phyloP scores from a whole-genome alignment of 2,113 vertebrate genomes.

The Hepsetus odoe region DNA sequence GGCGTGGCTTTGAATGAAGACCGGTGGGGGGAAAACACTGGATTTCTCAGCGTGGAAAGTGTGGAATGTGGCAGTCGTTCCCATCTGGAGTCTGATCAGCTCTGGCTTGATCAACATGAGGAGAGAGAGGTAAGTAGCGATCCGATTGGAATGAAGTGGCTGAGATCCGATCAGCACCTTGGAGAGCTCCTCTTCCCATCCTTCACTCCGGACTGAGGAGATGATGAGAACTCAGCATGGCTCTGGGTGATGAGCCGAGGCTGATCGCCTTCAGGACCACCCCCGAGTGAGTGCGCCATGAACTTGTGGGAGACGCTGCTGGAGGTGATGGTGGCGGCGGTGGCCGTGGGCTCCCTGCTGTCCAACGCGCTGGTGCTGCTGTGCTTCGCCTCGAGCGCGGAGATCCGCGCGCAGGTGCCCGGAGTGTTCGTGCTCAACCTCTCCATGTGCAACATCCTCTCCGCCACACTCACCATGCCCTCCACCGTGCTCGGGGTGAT shows the following conservation, averaged over 20 bases:
- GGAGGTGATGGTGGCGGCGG: conserved; percentile 74
- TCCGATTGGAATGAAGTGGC: background rate
- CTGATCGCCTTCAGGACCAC: conserved; percentile 47
- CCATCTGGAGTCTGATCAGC: background rate
- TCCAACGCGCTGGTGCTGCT: conserved; percentile 79
- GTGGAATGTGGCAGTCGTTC: background rate
- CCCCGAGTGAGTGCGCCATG: conserved; percentile 69
- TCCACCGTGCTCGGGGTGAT: conserved; percentile 74
- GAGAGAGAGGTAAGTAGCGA: background rate
- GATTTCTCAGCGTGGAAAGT: background rate
- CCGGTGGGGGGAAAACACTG: background rate
- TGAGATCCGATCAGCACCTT: conserved; percentile 76
- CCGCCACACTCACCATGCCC: conserved; percentile 78
- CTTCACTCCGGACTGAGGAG: background rate
- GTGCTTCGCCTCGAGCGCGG: conserved; percentile 77
- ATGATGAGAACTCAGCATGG: background rate
- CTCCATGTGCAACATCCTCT: conserved; percentile 80
- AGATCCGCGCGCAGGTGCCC: conserved; percentile 77
- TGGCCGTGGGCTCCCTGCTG: conserved; percentile 73
- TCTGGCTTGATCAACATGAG: background rate
- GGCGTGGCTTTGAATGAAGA: background rate
- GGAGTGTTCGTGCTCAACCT: conserved; percentile 79
- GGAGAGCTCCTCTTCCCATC: conserved; percentile 74
- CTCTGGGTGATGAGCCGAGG: background rate
- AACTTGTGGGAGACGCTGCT: conserved; percentile 78